phyloP scores from a whole-genome alignment of 2,113 vertebrate species.

The Aspidoscelis tigris region DNA sequence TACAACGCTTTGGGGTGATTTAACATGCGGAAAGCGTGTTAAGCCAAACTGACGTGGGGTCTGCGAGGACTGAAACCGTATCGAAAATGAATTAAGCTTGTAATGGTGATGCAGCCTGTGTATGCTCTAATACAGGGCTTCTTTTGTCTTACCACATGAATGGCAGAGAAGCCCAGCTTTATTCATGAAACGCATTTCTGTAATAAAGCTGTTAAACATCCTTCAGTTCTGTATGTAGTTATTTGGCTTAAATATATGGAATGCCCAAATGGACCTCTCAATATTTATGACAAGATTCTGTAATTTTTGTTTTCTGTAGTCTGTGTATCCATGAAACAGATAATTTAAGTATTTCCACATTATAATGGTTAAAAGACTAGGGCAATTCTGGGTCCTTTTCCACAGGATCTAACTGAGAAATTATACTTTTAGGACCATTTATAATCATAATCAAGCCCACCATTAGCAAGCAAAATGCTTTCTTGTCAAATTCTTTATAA shows the following conservation, averaged over 20 bases:
- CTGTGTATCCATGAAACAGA: conserved; percentile 20
- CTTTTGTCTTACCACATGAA: too few species aligned
- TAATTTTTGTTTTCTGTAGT: conserved; percentile 22
- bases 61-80: too few species aligned
- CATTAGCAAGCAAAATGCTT: conserved; percentile 29
- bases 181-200: background rate
- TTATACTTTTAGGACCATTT: conserved; percentile 10
- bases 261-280: background rate
- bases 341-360: conserved; percentile 16
- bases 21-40: too few species aligned
- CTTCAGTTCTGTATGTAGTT: background rate
- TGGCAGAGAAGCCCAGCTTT: too few species aligned
- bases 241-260: background rate
- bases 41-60: too few species aligned
- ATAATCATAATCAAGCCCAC: conserved; percentile 17
- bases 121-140: too few species aligned
- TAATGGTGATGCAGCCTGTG: too few species aligned
- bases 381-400: background rate
- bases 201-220: conserved; percentile 34
- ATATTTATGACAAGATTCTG: background rate
- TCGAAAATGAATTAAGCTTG: too few species aligned
- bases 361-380: background rate
- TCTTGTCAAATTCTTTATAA: conserved; percentile 23
- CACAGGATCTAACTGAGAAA: conserved; percentile 13
- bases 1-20: too few species aligned